Base-by-base conservation (phyloP, 2,113 vertebrate species). In the Tapirus terrestris region DNA sequence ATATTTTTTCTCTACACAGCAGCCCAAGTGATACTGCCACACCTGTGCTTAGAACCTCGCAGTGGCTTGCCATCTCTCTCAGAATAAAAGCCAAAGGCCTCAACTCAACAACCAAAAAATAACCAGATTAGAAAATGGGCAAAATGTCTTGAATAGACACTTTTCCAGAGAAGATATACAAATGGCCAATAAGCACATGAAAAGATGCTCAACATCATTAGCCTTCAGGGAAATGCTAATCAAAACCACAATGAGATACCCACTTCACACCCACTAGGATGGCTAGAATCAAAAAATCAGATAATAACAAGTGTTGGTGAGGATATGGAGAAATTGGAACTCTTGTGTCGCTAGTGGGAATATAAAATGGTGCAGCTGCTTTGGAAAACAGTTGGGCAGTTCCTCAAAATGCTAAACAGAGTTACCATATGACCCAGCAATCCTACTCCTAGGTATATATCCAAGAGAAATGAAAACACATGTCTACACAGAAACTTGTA, bases 261-360 rank as follows among this genome's bases (percentile, higher is more conserved):
- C 36, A 2, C 21, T 17, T 33, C 72, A 31, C 1, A 12, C 48
- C 23, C 13, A 27, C 56, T 10, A 14, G 51, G 51, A 29, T 1
- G 31, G 23, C 36, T 17, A 6, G n/a, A 63, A 36, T 16, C 23
- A 72, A 6, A 89, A 56, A 36, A 53, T 10, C 73, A 51, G 33
- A n/a, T 5, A 10, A 1, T 33, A 87, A 4, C 51, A 33, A 61
- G n/a, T 13, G 4, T 36, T 7, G 12, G 65, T 0, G 1, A 25
- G 36, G 29, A 61, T 1, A 1, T 18, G 51, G 48, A 48, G 60
- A 81, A 9, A 1, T 12, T 1, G 17, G 25, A 45, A 31, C 6
- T 13, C 18, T 21, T 2, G 10, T 21, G 16, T 18, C 12, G 48
- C 93, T 18, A n/a, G 17, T 23, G 21, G 23, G 58, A 67, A 23